Evolutionary conservation across 2,888 invertebrate genomes (phyloP).

Genomic region (Meliscaeva auricollis): DNA sequence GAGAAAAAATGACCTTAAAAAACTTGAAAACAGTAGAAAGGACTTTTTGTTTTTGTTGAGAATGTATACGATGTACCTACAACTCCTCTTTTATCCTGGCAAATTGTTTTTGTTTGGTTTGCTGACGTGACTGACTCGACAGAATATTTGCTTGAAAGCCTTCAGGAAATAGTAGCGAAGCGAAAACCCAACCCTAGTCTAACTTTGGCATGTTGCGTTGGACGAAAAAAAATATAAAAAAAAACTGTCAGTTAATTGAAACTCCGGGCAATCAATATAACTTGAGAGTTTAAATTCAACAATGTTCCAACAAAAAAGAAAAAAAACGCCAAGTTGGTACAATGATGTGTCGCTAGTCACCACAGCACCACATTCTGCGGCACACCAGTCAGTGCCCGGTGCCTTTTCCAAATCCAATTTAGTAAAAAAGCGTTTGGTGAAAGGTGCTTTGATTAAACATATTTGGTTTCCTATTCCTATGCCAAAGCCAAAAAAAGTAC

Average conservation of each 20-base stretch:
- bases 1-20: slow-evolving; percentile 16
- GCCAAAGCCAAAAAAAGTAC: background rate
- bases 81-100: background rate
- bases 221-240: no score
- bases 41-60: background rate
- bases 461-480: slow-evolving; percentile 32
- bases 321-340: background rate
- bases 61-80: no score
- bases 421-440: slow-evolving; percentile 50
- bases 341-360: background rate
- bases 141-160: background rate
- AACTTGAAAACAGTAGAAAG: background rate
- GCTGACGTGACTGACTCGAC: background rate
- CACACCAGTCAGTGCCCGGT: slow-evolving; percentile 6
- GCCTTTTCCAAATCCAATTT: slow-evolving; percentile 16
- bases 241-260: background rate
- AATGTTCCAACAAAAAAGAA: no score
- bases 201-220: background rate
- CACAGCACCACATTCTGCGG: background rate
- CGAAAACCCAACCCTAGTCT: background rate
- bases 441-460: slow-evolving; percentile 68
- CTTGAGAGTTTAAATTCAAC: background rate
- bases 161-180: background rate
- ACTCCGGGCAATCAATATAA: background rate
- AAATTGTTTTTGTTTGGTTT: background rate